A percentile compares a stretch with the other conserved stretches of the same genome.
These are phyloP conservation scores for Pseudeuparius sepicola DNA, from an alignment of 2,888 invertebrate genomes.

Conservation along the genomic window DNA sequence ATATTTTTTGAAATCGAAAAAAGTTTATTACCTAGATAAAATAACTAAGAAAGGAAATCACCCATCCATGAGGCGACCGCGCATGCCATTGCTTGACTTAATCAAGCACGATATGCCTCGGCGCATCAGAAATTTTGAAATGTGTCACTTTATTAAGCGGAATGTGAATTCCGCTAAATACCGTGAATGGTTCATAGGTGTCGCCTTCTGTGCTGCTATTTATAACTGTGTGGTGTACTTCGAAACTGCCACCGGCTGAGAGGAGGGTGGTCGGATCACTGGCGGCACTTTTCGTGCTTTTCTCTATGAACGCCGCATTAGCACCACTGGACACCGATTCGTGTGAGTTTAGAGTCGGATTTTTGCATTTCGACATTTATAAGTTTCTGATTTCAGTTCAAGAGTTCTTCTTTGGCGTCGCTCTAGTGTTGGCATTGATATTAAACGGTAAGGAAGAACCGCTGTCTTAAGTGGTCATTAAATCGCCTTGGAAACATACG, in stretches of 20 bases:
- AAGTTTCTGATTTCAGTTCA: constrained; percentile 24
- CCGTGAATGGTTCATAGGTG: too few species aligned
- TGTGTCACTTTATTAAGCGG: too few species aligned
- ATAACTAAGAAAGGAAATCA: too few species aligned
- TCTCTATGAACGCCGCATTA: constrained; percentile 21
- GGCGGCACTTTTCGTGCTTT: constrained; percentile 19
- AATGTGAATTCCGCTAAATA: too few species aligned
- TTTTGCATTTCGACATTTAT: not conserved
- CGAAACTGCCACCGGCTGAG: constrained; percentile 21
- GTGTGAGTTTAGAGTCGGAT: constrained; percentile 22
- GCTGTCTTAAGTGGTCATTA: too few species aligned
- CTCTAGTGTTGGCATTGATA: constrained; percentile 22
- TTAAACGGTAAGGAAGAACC: constrained; percentile 19
- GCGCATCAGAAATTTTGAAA: too few species aligned
- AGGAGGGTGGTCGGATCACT: constrained; percentile 22
- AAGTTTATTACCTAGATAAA: too few species aligned
- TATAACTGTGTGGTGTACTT: constrained; percentile 17
- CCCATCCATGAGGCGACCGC: too few species aligned
- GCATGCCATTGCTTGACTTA: too few species aligned
- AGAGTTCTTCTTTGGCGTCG: constrained; percentile 22
- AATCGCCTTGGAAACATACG: too few species aligned
- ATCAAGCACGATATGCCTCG: too few species aligned
- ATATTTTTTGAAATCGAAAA: not conserved
- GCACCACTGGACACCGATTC: constrained; percentile 24
- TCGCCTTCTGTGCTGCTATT: too few species aligned